Evolutionary conservation across 2,888 invertebrate genomes (phyloP).

Genomic region (Dryadula phaetusa): DNA sequence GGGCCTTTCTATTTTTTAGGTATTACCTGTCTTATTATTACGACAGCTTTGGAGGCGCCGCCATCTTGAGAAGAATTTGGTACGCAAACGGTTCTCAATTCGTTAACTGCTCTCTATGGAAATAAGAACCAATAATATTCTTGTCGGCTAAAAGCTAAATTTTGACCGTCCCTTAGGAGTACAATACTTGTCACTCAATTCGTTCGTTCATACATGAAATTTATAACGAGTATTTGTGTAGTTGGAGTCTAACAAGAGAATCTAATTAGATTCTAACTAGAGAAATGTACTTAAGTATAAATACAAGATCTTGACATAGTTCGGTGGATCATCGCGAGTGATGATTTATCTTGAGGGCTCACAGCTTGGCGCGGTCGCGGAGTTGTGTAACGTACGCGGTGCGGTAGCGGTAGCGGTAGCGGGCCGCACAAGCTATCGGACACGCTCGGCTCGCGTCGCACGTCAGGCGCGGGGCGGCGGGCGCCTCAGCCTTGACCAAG

Average conservation of each 20-base stretch:
- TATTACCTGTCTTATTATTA: conserved; percentile 84
- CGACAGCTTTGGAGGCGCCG: conserved; percentile 76
- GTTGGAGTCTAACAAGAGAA: conserved; percentile 46
- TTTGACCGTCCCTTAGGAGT: background rate
- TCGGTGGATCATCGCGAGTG: conserved; percentile 71
- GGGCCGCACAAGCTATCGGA: conserved; percentile 53
- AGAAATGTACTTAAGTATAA: conserved; percentile 49
- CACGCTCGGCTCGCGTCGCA: conserved; percentile 66
- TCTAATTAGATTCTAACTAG: conserved; percentile 44
- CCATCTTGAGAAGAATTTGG: conserved; percentile 76
- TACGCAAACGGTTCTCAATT: conserved; percentile 58
- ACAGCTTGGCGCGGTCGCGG: conserved; percentile 31
- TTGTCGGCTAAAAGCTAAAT: background rate
- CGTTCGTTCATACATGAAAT: background rate
- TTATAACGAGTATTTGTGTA: conserved; percentile 14
- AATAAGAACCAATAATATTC: background rate
- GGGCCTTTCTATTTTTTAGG: conserved; percentile 85
- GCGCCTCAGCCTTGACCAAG: conserved; percentile 81
- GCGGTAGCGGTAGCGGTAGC: conserved; percentile 64
- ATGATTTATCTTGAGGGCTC: conserved; percentile 71
- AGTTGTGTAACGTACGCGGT: conserved; percentile 69
- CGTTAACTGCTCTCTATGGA: background rate
- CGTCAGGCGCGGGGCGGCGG: conserved; percentile 56
- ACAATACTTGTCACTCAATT: background rate
- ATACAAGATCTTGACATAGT: conserved; percentile 79